Conservation (phyloP, 2,797 vertebrate genomes). For the Sternotherus odoratus region DNA sequence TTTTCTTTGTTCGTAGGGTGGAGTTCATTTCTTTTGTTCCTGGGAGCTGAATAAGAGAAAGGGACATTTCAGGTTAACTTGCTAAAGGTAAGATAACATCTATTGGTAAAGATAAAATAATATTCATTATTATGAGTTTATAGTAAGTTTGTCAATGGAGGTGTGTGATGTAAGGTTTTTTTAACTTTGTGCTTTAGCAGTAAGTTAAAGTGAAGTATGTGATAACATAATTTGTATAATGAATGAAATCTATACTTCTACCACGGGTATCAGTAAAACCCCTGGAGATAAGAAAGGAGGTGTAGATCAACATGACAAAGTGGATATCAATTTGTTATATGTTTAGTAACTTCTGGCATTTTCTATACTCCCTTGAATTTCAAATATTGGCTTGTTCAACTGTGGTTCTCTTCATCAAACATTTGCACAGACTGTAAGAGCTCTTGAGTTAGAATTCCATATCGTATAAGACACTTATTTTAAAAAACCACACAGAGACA, state of each 20-base stretch:
- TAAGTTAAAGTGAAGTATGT: constrained; percentile 37
- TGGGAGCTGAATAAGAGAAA: constrained; percentile 65
- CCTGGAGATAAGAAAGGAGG: constrained; percentile 72
- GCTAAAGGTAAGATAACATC: constrained; percentile 74
- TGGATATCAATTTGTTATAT: constrained; percentile 54
- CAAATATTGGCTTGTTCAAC: constrained; percentile 40
- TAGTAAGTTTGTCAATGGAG: constrained; percentile 55
- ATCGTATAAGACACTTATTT: neutral
- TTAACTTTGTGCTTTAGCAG: constrained; percentile 47
- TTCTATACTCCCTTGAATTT: neutral
- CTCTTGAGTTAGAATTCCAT: neutral
- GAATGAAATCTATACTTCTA: constrained; percentile 66
- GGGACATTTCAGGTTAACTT: constrained; percentile 47
- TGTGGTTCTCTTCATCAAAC: neutral
- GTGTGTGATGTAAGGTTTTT: constrained; percentile 48
- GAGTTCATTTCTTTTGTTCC: constrained; percentile 66
- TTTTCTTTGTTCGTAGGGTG: constrained; percentile 67
- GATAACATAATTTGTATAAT: constrained; percentile 60
- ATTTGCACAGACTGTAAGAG: constrained; percentile 26
- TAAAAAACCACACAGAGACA: neutral
- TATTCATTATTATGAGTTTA: constrained; percentile 50
- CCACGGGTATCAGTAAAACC: constrained; percentile 61
- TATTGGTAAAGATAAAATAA: constrained; percentile 66
- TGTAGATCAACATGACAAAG: constrained; percentile 70
- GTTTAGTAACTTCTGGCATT: constrained; percentile 52